Base-by-base conservation (phyloP, 2,888 invertebrate genomes). In the Scaptomyza caliginosa region DNA sequence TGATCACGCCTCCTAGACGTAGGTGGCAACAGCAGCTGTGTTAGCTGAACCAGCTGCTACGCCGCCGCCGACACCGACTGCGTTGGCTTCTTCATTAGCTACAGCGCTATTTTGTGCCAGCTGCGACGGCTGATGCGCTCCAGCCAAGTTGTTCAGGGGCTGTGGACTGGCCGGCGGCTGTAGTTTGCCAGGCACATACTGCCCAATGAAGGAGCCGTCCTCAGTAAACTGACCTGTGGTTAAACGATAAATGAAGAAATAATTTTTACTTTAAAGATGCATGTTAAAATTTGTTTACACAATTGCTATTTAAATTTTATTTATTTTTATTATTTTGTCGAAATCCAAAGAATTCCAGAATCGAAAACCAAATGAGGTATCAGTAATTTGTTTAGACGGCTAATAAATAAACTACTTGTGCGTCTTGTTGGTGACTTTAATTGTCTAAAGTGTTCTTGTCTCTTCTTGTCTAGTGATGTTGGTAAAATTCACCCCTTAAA, bases 191-290 rank as follows among this genome's bases (percentile, higher is more conserved):
- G 96, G 96, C 89, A 98, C 98, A 92, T 98, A 98, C 92, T 98
- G 98, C 45, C 98, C 98, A 91, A 98, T 98, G 92, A 98, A 98
- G 71, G 98, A 98, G 46, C 98, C 98, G 92, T 98, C 98, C 93
- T 98, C 98, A 74, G 98, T 98, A 93, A 98, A 98, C 83, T 96
- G 96, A 91, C 91, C 92, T 91, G 68, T 45, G 43, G 23, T n/a
- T 11, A 46, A n/a, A 38, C 8, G 1, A n/a, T 11, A 42, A 21
- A n/a, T 32, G 8, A 43, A 8, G 3, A 51, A 28, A 59, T 28
- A 57, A 8, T 19, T 10, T 32, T 19, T 6, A 4, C 2, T 19
- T 11, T n/a, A 0, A 3, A 28, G n/a, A 13, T 17, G 19, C 34
- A 8, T 40, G 11, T 17, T 24, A 13, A 13, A 5, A 16, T 2